These are phyloP conservation scores for Myotis davidii DNA, from an alignment of 2,113 vertebrate genomes.

Conservation along the genomic window DNA sequence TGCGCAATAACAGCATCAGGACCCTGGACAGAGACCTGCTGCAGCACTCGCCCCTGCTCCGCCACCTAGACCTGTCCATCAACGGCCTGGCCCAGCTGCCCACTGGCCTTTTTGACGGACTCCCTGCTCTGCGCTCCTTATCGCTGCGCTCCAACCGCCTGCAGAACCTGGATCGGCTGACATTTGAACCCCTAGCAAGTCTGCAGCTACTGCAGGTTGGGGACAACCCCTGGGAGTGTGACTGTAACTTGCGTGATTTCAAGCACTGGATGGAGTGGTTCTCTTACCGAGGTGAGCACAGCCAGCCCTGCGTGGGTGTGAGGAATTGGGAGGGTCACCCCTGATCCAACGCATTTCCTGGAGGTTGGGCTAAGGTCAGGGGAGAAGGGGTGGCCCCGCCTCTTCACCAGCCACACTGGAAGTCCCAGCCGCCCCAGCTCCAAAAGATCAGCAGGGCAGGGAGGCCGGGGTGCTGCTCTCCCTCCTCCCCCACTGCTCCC, in stretches of 20 bases:
- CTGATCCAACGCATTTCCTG: background rate
- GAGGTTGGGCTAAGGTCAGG: background rate
- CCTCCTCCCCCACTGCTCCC: background rate
- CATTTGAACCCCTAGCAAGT: conserved; percentile 94
- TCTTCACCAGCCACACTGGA: background rate
- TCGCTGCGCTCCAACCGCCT: conserved; percentile 95
- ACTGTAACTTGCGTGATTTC: conserved; percentile 97
- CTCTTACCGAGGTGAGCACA: conserved; percentile 94
- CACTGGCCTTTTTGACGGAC: conserved; percentile 91
- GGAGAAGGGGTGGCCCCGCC: background rate
- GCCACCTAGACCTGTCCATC: conserved; percentile 94
- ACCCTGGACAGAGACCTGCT: conserved; percentile 94
- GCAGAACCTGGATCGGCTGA: conserved; percentile 94
- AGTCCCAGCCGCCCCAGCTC: background rate
- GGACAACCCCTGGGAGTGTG: conserved; percentile 98
- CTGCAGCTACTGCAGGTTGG: conserved; percentile 95
- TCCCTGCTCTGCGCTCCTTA: conserved; percentile 92
- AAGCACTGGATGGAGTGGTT: conserved; percentile 99
- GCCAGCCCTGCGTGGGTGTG: too few species aligned
- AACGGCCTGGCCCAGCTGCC: conserved; percentile 94
- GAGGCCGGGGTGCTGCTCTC: too few species aligned
- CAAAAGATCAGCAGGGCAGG: background rate
- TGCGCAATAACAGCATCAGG: conserved; percentile 97
- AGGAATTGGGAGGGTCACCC: background rate
- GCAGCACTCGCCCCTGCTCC: conserved; percentile 89